Evolutionary conservation across 2,113 vertebrate genomes (phyloP).

Genomic region (Centropristis striata): DNA sequence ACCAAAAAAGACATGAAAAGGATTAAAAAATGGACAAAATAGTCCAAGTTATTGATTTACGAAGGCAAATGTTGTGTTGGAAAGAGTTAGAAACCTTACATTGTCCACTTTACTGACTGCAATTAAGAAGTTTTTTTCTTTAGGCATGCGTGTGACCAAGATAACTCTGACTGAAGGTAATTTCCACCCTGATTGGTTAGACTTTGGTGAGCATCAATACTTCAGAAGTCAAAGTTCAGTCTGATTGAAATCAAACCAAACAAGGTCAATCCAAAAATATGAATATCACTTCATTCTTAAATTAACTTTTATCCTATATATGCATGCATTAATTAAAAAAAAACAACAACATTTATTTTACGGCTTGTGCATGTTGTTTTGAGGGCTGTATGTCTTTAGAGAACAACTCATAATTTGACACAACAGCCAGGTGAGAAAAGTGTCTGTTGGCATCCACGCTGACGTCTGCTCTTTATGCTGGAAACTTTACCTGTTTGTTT

Average conservation of each 20-base stretch:
- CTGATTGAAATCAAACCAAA: neutral
- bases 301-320: neutral
- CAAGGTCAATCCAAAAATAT: too few relatives aligned
- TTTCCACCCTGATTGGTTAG: neutral
- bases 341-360: neutral
- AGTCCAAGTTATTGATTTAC: too few relatives aligned
- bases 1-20: too few relatives aligned
- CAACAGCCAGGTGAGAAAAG: neutral
- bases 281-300: neutral
- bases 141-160: too few relatives aligned
- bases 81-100: neutral
- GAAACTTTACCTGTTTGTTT: conserved; percentile 3
- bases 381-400: neutral
- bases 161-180: neutral
- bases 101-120: neutral
- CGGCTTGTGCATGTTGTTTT: neutral
- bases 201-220: neutral
- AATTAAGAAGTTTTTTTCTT: too few relatives aligned
- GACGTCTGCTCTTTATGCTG: neutral
- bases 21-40: too few relatives aligned
- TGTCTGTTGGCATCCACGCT: neutral
- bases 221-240: conserved; percentile 2
- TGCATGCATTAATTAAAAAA: neutral
- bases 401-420: neutral
- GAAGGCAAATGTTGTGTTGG: neutral